A percentile compares a stretch with the other conserved stretches of the same genome.
These are phyloP conservation scores for Trachelus tabidus DNA, from an alignment of 2,888 invertebrate species.

Conservation along the genomic window DNA sequence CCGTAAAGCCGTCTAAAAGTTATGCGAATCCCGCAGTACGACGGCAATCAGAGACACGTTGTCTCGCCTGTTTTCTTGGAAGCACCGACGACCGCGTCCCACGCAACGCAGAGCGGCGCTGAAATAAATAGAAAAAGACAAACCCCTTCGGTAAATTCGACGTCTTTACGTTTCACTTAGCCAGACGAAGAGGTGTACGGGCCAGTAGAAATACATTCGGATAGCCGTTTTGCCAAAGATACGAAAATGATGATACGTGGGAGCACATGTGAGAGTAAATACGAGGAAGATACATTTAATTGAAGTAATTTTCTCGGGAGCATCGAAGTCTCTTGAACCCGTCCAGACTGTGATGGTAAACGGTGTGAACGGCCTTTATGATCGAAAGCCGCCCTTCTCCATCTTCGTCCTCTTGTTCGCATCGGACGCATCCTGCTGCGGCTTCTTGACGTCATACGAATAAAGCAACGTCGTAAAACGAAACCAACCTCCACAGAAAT, in stretches of 20 bases:
- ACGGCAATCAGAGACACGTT: not conserved
- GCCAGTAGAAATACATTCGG: not conserved
- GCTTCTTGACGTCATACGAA: slow-evolving; percentile 50
- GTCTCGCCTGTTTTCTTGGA: not conserved
- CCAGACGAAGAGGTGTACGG: too few relatives aligned
- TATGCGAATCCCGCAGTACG: not conserved
- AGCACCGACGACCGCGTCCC: not conserved
- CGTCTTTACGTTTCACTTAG: not conserved
- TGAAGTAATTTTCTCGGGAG: not conserved
- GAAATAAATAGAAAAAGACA: not conserved
- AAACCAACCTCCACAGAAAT: slow-evolving; percentile 44
- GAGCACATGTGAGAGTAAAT: too few relatives aligned
- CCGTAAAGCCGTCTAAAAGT: not conserved
- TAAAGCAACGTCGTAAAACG: slow-evolving; percentile 46
- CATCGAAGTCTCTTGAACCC: not conserved
- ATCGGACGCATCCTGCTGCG: slow-evolving; percentile 10
- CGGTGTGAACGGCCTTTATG: slow-evolving; percentile 38
- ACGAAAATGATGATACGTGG: not conserved
- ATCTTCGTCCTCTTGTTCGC: slow-evolving; percentile 18
- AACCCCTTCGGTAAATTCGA: not conserved
- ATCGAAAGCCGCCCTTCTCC: slow-evolving; percentile 31
- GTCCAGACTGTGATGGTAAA: not conserved
- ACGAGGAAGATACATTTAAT: not conserved
- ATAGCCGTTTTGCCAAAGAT: not conserved
- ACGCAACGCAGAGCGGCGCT: not conserved